A percentile compares a stretch with the other conserved stretches of the same genome.
Conservation (phyloP, 1,140 invertebrate genomes). For the Pollicipes pollicipes region DNA sequence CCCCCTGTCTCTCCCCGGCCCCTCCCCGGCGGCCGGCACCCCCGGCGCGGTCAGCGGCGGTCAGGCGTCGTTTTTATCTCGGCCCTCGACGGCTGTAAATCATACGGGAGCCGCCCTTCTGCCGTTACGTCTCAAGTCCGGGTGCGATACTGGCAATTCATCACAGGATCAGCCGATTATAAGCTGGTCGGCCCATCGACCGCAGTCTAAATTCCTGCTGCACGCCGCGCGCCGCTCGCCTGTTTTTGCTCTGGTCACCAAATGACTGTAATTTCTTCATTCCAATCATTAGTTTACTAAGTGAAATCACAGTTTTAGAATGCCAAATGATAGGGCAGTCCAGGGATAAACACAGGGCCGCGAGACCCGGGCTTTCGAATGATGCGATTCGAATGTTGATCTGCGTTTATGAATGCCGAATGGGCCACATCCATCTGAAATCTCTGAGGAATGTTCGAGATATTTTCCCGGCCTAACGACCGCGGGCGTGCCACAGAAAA, state of each 20-base stretch:
- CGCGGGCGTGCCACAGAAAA: neutral
- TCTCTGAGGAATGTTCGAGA: neutral
- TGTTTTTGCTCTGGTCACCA: slow-evolving; percentile 1
- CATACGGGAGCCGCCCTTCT: neutral
- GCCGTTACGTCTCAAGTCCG: neutral
- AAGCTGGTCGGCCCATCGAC: neutral
- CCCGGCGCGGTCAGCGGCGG: neutral
- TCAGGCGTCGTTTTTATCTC: neutral
- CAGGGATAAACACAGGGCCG: neutral
- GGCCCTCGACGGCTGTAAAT: neutral
- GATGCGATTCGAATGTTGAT: neutral
- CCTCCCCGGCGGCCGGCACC: neutral
- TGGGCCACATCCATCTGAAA: neutral
- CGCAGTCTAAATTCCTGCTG: neutral
- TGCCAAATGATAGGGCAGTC: neutral
- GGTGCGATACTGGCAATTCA: neutral
- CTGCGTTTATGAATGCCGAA: neutral
- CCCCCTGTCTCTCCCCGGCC: neutral
- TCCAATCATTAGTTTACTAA: slow-evolving; percentile 4
- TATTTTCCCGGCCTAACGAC: neutral
- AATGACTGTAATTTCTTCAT: slow-evolving; percentile 4
- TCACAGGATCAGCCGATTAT: neutral
- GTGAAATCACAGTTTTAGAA: slow-evolving; percentile 3
- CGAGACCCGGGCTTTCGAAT: neutral
- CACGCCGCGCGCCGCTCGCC: neutral